These are phyloP conservation scores for Eugnorisma glareosa DNA, from an alignment of 2,888 invertebrate genomes.

Conservation along the genomic window DNA sequence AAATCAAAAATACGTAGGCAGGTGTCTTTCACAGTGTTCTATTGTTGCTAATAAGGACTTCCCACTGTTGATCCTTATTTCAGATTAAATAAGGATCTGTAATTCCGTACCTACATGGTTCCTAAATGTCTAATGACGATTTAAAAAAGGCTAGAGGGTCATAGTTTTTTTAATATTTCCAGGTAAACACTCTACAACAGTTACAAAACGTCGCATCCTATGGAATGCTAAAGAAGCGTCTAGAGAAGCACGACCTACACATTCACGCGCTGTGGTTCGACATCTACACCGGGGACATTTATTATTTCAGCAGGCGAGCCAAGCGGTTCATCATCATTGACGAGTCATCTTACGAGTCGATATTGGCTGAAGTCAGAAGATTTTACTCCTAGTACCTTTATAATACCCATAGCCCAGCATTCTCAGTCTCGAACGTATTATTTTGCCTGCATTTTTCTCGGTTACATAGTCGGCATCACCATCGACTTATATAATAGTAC, in stretches of 20 bases:
- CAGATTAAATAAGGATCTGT: background rate
- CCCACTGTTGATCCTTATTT: background rate
- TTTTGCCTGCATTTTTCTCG: constrained; percentile 23
- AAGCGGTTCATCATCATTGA: constrained; percentile 96
- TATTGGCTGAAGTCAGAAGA: constrained; percentile 94
- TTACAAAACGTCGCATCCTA: constrained; percentile 98
- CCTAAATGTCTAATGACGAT: background rate
- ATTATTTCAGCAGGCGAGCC: constrained; percentile 96
- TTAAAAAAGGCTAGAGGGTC: background rate
- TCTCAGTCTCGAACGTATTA: constrained; percentile 21
- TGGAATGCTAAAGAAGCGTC: constrained; percentile 95
- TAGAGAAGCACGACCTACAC: constrained; percentile 95
- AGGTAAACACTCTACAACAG: constrained; percentile 97
- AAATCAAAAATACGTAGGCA: background rate
- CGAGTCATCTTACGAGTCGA: constrained; percentile 94
- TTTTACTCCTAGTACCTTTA: constrained; percentile 93
- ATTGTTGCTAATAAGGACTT: too few species aligned
- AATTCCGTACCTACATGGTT: background rate
- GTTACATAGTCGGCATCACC: constrained; percentile 12
- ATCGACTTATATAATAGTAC: background rate
- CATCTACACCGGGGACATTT: constrained; percentile 98
- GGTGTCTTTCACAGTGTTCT: background rate
- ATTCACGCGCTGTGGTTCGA: constrained; percentile 99
- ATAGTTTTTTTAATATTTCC: constrained; percentile 68
- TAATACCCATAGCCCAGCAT: constrained; percentile 7